These are phyloP conservation scores for Drosophila formosana DNA, from an alignment of 2,888 invertebrate species.

Conservation along the genomic window DNA sequence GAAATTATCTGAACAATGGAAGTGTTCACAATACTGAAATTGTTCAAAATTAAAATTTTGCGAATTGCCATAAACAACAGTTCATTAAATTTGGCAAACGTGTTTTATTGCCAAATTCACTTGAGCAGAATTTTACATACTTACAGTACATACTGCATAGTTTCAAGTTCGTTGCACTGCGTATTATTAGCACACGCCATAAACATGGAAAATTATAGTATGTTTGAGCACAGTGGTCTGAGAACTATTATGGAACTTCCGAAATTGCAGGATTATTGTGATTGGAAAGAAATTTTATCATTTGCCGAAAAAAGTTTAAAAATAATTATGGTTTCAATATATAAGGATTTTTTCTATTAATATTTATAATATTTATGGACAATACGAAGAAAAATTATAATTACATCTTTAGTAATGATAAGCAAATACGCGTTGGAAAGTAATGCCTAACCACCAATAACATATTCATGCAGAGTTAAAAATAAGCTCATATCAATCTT, in stretches of 20 bases:
- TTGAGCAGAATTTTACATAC: slow-evolving; percentile 2
- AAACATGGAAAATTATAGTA: slow-evolving; percentile 23
- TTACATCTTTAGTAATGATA: background rate
- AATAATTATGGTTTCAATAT: background rate
- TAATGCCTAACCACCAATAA: background rate
- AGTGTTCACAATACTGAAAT: slow-evolving; percentile 20
- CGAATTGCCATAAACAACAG: slow-evolving; percentile 6
- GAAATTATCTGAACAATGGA: too few species aligned
- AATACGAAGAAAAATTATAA: background rate
- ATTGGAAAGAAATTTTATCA: too few species aligned
- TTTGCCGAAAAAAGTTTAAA: too few species aligned
- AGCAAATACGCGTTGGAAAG: too few species aligned
- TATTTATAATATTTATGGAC: too few species aligned
- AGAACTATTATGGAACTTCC: background rate
- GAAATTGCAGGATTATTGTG: too few species aligned
- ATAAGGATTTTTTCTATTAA: too few species aligned
- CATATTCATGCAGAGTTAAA: background rate
- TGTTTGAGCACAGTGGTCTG: slow-evolving; percentile 5
- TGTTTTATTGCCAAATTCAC: slow-evolving; percentile 20
- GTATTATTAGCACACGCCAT: slow-evolving; percentile 12
- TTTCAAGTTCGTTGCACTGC: slow-evolving; percentile 58
- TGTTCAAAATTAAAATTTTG: slow-evolving; percentile 18
- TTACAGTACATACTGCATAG: slow-evolving; percentile 32
- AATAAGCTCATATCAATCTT: background rate
- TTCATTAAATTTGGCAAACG: slow-evolving; percentile 11